Percentiles rank a stretch among this genome's conserved stretches.
phyloP scores from a whole-genome alignment of 2,113 vertebrate species.

The Elephantulus edwardii region DNA sequence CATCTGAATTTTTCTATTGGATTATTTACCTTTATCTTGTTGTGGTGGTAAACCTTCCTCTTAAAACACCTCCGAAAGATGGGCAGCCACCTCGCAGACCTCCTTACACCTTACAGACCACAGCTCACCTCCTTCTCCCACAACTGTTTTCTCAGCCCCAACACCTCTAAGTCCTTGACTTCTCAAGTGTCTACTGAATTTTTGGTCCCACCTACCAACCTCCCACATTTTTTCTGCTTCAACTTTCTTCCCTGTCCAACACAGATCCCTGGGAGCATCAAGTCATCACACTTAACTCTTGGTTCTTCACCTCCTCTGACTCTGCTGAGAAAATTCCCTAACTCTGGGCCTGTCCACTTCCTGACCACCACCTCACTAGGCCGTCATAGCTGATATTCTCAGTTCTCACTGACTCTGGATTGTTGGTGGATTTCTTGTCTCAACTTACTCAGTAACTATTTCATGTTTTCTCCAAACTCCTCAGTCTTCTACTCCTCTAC shows the following conservation, averaged over 20 bases:
- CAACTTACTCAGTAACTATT: background rate
- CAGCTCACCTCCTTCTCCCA: too few species aligned
- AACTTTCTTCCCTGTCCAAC: background rate
- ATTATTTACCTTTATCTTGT: too few species aligned
- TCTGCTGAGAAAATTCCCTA: background rate
- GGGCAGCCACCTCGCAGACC: background rate
- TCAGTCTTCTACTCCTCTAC: background rate
- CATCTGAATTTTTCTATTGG: too few species aligned
- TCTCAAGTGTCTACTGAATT: background rate
- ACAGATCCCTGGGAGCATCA: background rate
- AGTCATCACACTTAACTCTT: background rate
- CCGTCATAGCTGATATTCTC: background rate
- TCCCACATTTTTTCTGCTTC: background rate
- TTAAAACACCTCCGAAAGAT: background rate
- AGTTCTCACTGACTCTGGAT: background rate
- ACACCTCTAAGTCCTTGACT: background rate
- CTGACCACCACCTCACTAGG: background rate
- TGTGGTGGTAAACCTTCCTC: too few species aligned
- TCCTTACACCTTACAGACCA: fast-evolving
- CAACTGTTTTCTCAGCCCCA: background rate
- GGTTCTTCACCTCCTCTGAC: background rate
- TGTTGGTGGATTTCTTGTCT: background rate
- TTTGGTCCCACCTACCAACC: background rate
- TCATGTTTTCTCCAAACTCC: background rate
- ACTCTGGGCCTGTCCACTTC: background rate